Evolutionary conservation across 2,888 invertebrate species (phyloP).

Genomic region (Scaptomyza reducta): DNA sequence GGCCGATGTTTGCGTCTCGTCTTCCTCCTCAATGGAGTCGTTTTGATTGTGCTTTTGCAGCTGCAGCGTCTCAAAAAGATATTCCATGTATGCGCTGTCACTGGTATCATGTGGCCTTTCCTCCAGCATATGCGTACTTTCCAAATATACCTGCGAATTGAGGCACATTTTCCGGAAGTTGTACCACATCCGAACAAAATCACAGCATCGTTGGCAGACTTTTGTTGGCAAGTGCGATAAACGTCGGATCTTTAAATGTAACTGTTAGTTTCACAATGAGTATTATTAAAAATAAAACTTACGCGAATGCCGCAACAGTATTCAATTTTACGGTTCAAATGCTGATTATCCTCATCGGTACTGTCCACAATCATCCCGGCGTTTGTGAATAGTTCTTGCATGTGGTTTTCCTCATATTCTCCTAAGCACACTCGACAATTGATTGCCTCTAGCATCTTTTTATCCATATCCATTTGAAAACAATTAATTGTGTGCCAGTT

Average conservation of each 20-base stretch:
- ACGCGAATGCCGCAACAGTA: slow-evolving; percentile 76
- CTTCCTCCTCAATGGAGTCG: slow-evolving; percentile 13
- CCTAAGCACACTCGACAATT: slow-evolving; percentile 43
- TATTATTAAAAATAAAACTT: neutral
- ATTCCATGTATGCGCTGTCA: slow-evolving; percentile 56
- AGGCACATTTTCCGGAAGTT: slow-evolving; percentile 81
- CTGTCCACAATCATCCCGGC: slow-evolving; percentile 2
- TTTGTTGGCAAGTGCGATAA: slow-evolving; percentile 64
- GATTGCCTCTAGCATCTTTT: neutral
- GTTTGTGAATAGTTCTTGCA: slow-evolving; percentile 33
- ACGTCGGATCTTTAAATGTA: slow-evolving; percentile 34
- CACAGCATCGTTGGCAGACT: slow-evolving; percentile 75
- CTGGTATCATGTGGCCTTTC: slow-evolving; percentile 40
- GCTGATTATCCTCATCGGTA: slow-evolving; percentile 3
- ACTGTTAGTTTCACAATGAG: too few species aligned
- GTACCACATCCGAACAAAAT: slow-evolving; percentile 77
- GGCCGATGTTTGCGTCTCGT: slow-evolving; percentile 1
- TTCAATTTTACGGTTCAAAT: slow-evolving; percentile 60
- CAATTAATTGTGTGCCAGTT: too few species aligned
- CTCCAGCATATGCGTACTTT: slow-evolving; percentile 37
- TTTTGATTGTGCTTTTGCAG: slow-evolving; percentile 4
- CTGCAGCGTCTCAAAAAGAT: slow-evolving; percentile 54
- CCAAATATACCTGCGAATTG: slow-evolving; percentile 80
- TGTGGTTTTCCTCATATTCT: slow-evolving; percentile 14
- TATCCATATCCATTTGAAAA: slow-evolving; percentile 32